phyloP scores from a whole-genome alignment of 2,888 invertebrate species.

The Acleris emargana region DNA sequence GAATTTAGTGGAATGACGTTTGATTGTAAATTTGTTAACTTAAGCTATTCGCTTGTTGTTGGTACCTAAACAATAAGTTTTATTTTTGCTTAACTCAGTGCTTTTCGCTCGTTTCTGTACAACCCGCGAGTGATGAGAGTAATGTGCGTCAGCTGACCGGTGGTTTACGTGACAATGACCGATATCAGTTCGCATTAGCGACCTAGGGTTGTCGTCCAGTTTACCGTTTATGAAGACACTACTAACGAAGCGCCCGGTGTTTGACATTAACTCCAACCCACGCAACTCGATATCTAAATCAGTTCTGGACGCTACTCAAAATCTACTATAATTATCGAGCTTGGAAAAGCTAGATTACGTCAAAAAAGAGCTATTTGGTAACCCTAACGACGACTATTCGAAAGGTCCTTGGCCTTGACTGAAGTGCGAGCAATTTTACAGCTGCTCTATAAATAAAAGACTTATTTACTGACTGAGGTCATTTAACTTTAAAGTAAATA shows the following conservation, averaged over 20 bases:
- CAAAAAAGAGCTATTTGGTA: background rate
- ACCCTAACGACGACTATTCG: slow-evolving; percentile 3
- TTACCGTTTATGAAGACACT: too few species aligned
- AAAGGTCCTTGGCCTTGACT: slow-evolving; percentile 26
- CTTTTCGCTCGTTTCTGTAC: background rate
- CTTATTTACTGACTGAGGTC: slow-evolving; percentile 32
- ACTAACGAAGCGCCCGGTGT: too few species aligned
- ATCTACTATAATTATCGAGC: too few species aligned
- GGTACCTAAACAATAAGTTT: too few species aligned
- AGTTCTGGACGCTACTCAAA: too few species aligned
- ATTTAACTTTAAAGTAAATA: slow-evolving; percentile 33
- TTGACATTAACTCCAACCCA: too few species aligned
- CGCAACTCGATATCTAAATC: too few species aligned
- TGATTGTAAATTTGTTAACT: slow-evolving; percentile 22
- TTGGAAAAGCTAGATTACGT: too few species aligned
- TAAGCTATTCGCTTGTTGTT: background rate
- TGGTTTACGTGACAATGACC: slow-evolving; percentile 47
- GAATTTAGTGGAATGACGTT: background rate
- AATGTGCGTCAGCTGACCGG: slow-evolving; percentile 40
- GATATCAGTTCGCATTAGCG: slow-evolving; percentile 40
- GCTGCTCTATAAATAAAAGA: slow-evolving; percentile 30
- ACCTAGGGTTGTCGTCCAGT: too few species aligned
- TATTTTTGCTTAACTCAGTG: too few species aligned
- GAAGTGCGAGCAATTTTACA: slow-evolving; percentile 22
- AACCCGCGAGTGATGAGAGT: slow-evolving; percentile 22